These are phyloP conservation scores for Urocitellus parryii DNA, from an alignment of 2,113 vertebrate genomes.

Conservation along the genomic window DNA sequence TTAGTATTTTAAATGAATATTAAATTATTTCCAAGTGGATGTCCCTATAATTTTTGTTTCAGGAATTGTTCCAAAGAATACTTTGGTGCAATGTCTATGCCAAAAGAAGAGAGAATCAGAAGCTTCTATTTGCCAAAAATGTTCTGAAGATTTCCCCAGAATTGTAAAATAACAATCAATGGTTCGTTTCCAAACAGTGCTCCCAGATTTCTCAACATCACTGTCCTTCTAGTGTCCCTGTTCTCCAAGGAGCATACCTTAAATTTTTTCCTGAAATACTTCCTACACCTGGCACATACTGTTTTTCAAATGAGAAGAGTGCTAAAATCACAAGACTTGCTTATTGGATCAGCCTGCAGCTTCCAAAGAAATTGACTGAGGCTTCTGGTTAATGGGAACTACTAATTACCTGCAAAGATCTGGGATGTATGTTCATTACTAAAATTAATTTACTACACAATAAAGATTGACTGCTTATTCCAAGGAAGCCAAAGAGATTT, in stretches of 20 bases:
- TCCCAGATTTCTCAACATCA: conserved; percentile 6
- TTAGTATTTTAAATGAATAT: conserved; percentile 55
- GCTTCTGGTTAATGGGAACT: conserved; percentile 23
- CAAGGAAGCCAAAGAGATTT: conserved; percentile 22
- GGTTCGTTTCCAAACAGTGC: conserved; percentile 23
- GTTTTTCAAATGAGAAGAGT: conserved; percentile 35
- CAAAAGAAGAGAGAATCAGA: conserved; percentile 21
- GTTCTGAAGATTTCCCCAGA: conserved; percentile 59
- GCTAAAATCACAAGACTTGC: conserved; percentile 26
- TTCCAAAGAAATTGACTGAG: conserved; percentile 59
- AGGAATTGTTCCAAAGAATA: background rate
- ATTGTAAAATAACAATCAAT: background rate
- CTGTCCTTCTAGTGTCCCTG: background rate
- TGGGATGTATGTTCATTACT: conserved; percentile 48
- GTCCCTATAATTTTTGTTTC: background rate
- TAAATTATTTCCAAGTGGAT: conserved; percentile 41
- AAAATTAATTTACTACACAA: conserved; percentile 65
- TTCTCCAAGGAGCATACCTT: conserved; percentile 5
- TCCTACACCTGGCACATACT: background rate
- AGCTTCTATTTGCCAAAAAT: background rate
- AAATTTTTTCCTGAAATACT: background rate
- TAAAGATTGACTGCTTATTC: conserved; percentile 47
- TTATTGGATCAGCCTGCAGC: conserved; percentile 31
- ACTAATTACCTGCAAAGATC: conserved; percentile 74
- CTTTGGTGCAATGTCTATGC: background rate